A percentile compares a stretch with the other conserved stretches of the same genome.
phyloP scores from a whole-genome alignment of 2,113 vertebrate genomes.

The Montifringilla adamsi region DNA sequence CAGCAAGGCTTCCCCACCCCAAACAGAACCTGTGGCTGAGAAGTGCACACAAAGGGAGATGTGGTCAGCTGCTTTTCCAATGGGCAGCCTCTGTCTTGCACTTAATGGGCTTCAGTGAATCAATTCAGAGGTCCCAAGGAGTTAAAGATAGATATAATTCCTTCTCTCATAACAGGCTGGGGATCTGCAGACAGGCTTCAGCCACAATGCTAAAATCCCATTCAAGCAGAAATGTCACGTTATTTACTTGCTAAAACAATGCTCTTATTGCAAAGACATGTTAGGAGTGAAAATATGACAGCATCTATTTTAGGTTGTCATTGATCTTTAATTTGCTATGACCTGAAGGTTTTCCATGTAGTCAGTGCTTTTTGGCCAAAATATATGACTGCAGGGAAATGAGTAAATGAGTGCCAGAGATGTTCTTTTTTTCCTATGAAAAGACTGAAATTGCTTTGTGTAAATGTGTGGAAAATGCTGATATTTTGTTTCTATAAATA shows the following conservation, averaged over 20 bases:
- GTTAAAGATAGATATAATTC: not conserved
- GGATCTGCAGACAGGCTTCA: not conserved
- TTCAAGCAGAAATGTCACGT: constrained; percentile 28
- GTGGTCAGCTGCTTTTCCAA: not conserved
- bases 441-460: constrained; percentile 78
- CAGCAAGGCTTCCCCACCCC: not conserved
- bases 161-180: not conserved
- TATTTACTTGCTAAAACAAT: constrained; percentile 70
- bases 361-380: constrained; percentile 60
- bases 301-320: constrained; percentile 62
- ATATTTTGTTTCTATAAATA: constrained; percentile 85
- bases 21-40: rapidly evolving
- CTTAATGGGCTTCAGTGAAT: not conserved
- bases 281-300: constrained; percentile 56
- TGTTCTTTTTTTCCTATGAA: constrained; percentile 70
- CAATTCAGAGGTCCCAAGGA: not conserved
- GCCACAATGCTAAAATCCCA: not conserved
- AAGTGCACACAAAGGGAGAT: rapidly evolving
- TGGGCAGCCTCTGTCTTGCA: not conserved
- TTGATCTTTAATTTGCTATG: constrained; percentile 71
- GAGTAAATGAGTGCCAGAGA: constrained; percentile 63
- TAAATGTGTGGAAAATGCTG: constrained; percentile 83
- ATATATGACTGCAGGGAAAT: constrained; percentile 62
- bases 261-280: constrained; percentile 47
- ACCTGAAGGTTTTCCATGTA: constrained; percentile 64